These are phyloP conservation scores for Alcis repandata DNA, from an alignment of 2,888 invertebrate genomes.

Conservation along the genomic window DNA sequence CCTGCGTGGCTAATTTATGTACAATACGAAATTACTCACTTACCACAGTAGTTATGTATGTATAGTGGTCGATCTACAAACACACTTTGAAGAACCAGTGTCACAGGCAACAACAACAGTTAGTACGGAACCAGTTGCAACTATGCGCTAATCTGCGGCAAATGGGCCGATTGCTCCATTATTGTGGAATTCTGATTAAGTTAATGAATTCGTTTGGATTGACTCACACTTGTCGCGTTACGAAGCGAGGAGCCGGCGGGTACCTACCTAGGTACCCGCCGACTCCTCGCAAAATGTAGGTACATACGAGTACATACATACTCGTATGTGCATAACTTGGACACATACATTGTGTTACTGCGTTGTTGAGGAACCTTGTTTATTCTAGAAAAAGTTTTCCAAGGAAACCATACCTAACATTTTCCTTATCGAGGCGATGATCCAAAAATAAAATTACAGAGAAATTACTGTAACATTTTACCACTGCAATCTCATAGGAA, in stretches of 20 bases:
- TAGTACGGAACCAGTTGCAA: neutral
- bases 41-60: neutral
- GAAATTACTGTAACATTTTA: no score
- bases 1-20: no score
- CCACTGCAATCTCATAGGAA: no score
- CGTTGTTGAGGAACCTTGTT: neutral
- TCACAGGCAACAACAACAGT: neutral
- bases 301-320: no score
- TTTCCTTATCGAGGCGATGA: no score
- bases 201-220: slow-evolving; percentile 17
- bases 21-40: no score
- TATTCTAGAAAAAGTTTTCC: neutral
- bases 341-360: neutral
- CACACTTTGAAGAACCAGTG: neutral
- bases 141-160: slow-evolving; percentile 6
- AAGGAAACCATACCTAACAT: neutral
- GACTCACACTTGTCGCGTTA: slow-evolving; percentile 11
- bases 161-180: slow-evolving; percentile 14
- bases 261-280: no score
- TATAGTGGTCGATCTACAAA: neutral
- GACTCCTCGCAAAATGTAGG: no score
- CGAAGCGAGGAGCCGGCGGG: neutral
- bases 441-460: no score
- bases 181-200: slow-evolving; percentile 33
- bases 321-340: neutral